A percentile compares a stretch with the other conserved stretches of the same genome.
These are phyloP conservation scores for Botia kubotai DNA, from an alignment of 2,797 vertebrate species.

Conservation along the genomic window DNA sequence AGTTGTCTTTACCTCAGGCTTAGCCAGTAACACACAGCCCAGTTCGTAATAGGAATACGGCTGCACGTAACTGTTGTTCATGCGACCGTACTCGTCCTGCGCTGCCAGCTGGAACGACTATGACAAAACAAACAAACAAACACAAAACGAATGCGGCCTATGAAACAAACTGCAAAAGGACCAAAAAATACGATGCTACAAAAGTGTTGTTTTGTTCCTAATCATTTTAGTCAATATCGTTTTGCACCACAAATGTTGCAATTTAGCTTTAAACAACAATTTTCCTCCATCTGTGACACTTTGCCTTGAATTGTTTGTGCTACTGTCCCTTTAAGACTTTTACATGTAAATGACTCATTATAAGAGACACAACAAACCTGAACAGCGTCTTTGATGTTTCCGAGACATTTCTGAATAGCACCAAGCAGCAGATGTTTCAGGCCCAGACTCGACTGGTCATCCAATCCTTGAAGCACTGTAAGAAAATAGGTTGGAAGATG, in stretches of 20 bases:
- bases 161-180: neutral
- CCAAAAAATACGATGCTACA: neutral
- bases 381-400: conserved; percentile 91
- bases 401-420: conserved; percentile 93
- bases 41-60: conserved; percentile 97
- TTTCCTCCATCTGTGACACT: no score
- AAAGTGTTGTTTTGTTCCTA: neutral
- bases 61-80: conserved; percentile 91
- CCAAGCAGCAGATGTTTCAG: conserved; percentile 95
- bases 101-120: conserved; percentile 93
- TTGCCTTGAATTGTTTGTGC: no score
- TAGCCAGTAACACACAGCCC: conserved; percentile 87
- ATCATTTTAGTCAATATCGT: neutral
- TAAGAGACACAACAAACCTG: conserved; percentile 79
- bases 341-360: no score
- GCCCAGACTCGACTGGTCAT: conserved; percentile 83
- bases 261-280: no score
- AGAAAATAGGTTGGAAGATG: neutral
- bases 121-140: conserved; percentile 5
- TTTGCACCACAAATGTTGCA: no score
- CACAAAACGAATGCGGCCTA: neutral
- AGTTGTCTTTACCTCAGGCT: conserved; percentile 56
- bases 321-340: no score
- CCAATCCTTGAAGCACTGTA: conserved; percentile 89
- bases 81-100: conserved; percentile 87